These are phyloP conservation scores for Oscheius myriophilus DNA, from an alignment of 2,888 invertebrate species.

Conservation along the genomic window DNA sequence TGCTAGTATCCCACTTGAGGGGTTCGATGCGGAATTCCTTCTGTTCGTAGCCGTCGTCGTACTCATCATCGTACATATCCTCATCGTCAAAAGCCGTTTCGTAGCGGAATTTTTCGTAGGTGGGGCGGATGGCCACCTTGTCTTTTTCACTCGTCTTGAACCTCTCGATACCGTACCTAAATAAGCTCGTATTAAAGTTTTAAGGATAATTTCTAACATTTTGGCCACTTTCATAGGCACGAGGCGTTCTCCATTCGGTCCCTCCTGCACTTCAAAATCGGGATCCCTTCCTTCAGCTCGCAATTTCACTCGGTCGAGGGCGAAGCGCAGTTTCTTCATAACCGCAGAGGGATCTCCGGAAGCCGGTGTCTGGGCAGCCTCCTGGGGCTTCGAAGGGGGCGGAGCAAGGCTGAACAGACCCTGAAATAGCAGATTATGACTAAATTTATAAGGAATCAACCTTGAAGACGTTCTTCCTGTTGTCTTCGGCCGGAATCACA, in stretches of 20 bases:
- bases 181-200: not conserved
- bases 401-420: slow-evolving; percentile 36
- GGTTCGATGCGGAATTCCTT: slow-evolving; percentile 49
- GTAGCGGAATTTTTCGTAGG: slow-evolving; percentile 54
- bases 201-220: slow-evolving; percentile 10
- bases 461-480: slow-evolving; percentile 14
- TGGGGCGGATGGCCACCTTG: slow-evolving; percentile 51
- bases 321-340: slow-evolving; percentile 5
- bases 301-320: slow-evolving; percentile 13
- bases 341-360: not conserved
- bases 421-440: slow-evolving; percentile 1
- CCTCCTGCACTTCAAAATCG: slow-evolving; percentile 3
- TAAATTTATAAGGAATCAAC: not conserved
- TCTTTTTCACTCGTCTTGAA: slow-evolving; percentile 41
- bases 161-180: slow-evolving; percentile 36
- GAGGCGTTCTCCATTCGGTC: slow-evolving; percentile 35
- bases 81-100: slow-evolving; percentile 49
- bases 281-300: not conserved
- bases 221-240: slow-evolving; percentile 46
- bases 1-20: slow-evolving; percentile 37
- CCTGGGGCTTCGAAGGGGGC: slow-evolving; percentile 2
- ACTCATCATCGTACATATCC: slow-evolving; percentile 57
- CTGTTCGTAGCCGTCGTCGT: slow-evolving; percentile 61
- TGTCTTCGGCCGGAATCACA: not conserved
- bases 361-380: not conserved